Base-by-base conservation (phyloP, 1,140 invertebrate species). In the Pollicipes pollicipes region DNA sequence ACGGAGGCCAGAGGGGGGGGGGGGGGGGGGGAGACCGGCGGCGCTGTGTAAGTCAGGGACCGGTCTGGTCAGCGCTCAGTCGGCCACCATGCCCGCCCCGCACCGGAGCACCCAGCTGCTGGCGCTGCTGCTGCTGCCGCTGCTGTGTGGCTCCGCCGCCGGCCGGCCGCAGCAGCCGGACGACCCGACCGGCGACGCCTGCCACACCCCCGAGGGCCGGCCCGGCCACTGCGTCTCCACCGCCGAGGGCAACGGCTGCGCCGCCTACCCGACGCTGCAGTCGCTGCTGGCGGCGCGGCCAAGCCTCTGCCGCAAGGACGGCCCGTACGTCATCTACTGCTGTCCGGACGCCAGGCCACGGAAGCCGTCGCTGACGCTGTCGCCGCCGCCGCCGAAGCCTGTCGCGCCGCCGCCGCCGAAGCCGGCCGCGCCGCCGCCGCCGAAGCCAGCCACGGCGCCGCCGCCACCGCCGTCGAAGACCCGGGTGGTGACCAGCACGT, bases 41-140 rank as follows among this genome's bases (percentile, higher is more conserved):
- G n/a, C n/a, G n/a, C n/a, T n/a, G n/a, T n/a, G n/a, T n/a, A n/a
- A n/a, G n/a, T n/a, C n/a, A n/a, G n/a, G n/a, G n/a, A n/a, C n/a
- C n/a, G n/a, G n/a, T n/a, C n/a, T n/a, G n/a, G n/a, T n/a, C n/a
- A n/a, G 29, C 29, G 28, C 58, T 69, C 64, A 29, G 58, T 30
- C 64, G 45, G 10, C 58, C 21, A 21, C 30, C 64, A 69, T 69
- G 27, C 29, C 64, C 29, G 45, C 45, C 68, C 13, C 27, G 68
- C 32, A n/a, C 26, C 68, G n/a, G n/a, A 37, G n/a, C 68, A n/a
- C 68, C n/a, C 45, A n/a, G n/a, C 32, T 28, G 68, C 28, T 28
- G n/a, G n/a, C n/a, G 45, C 32, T 37, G n/a, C 32, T 28, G 32
- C 45, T 28, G 32, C 32, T 17, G 68, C 10, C 24, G 45, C 45